Evolutionary conservation across 35 echinoderm and acorn worm species (phyloP).

Genomic region (Heliocidaris erythrogramma): DNA sequence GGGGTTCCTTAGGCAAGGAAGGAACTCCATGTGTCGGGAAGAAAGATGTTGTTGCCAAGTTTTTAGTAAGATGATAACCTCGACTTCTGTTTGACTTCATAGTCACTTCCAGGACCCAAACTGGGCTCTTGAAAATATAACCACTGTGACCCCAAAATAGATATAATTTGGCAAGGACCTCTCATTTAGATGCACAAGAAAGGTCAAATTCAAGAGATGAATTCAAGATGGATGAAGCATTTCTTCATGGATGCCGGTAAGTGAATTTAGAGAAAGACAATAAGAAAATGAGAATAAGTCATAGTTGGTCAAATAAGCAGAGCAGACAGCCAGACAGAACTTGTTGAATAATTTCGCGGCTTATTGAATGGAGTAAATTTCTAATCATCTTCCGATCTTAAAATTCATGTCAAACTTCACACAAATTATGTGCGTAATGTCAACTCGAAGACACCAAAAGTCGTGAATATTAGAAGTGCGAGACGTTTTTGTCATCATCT

Average conservation of each 20-base stretch:
- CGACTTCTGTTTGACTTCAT: background rate
- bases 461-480: too few relatives aligned
- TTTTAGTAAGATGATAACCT: slow-evolving; percentile 13
- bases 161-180: background rate
- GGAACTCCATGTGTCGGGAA: background rate
- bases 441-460: too few relatives aligned
- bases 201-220: background rate
- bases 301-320: background rate
- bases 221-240: background rate
- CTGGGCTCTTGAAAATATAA: background rate
- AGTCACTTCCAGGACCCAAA: background rate
- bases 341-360: too few relatives aligned
- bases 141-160: background rate
- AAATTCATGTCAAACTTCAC: too few relatives aligned
- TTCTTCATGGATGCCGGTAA: background rate
- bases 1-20: background rate
- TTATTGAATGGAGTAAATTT: too few relatives aligned
- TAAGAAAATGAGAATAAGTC: background rate
- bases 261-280: background rate
- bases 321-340: too few relatives aligned
- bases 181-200: background rate
- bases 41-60: background rate
- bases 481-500: too few relatives aligned
- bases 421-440: too few relatives aligned
- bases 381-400: too few relatives aligned